Conservation (phyloP, 2,113 vertebrate genomes). For the Catharus bicknelli region DNA sequence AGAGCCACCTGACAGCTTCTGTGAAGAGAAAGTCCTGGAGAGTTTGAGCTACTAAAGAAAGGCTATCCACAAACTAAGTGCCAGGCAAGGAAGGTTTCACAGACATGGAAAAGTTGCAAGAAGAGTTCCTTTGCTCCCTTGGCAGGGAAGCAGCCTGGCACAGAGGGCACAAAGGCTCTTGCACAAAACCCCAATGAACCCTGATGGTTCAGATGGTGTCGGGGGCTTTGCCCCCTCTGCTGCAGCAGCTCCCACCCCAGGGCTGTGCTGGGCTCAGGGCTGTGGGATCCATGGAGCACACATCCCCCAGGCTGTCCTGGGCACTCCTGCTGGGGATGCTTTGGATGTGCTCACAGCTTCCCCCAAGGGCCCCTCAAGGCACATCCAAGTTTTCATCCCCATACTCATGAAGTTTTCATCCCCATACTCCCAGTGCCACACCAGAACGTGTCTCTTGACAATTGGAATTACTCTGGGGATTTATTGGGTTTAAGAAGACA, state of each 20-base stretch:
- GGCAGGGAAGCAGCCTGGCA: not conserved
- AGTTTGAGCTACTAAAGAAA: not conserved
- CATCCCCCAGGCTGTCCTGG: not conserved
- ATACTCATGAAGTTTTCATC: too few species aligned
- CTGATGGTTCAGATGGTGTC: not conserved
- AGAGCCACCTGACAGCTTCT: not conserved
- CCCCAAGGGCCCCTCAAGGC: fast-evolving
- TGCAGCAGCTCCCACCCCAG: not conserved
- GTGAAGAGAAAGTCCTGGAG: not conserved
- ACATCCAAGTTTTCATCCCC: not conserved
- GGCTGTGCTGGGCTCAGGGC: not conserved
- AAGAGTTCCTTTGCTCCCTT: not conserved
- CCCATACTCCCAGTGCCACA: not conserved
- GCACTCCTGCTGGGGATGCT: not conserved
- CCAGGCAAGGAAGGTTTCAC: not conserved
- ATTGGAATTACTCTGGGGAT: not conserved
- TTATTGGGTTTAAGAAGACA: not conserved
- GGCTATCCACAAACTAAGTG: too few species aligned
- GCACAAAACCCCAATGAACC: not conserved
- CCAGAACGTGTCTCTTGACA: not conserved
- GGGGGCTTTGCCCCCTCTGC: not conserved
- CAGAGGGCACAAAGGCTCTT: not conserved
- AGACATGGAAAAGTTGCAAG: not conserved
- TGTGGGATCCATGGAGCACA: not conserved
- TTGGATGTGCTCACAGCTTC: not conserved